These are phyloP conservation scores for Peucedramus taeniatus DNA, from an alignment of 2,113 vertebrate species.

Conservation along the genomic window DNA sequence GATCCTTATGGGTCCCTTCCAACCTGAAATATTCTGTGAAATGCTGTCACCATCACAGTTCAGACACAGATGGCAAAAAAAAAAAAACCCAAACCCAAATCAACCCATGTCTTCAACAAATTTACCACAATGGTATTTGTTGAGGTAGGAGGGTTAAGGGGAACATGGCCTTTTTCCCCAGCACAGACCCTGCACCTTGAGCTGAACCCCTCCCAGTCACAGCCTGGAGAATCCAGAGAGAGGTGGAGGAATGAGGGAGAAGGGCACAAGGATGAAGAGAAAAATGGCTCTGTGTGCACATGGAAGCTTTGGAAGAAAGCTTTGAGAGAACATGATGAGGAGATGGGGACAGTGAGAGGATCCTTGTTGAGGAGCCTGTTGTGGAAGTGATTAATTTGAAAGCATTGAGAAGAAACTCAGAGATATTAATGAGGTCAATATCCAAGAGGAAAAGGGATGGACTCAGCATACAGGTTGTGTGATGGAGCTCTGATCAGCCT, in stretches of 20 bases:
- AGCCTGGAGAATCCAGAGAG: background rate
- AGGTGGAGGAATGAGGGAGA: background rate
- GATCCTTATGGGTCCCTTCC: background rate
- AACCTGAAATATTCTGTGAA: background rate
- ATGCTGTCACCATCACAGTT: background rate
- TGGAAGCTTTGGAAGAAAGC: background rate
- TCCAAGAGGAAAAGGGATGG: background rate
- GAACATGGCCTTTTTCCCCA: background rate
- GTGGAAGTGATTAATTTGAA: background rate
- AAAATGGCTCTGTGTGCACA: rapidly evolving
- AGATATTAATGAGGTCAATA: background rate
- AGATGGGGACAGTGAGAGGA: background rate
- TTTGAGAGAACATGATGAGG: background rate
- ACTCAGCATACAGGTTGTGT: no score
- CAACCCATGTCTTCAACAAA: background rate
- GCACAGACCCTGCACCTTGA: background rate
- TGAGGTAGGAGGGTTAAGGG: background rate
- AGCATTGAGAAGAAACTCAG: background rate
- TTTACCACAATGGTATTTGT: rapidly evolving
- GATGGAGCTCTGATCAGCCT: background rate
- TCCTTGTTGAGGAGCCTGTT: background rate
- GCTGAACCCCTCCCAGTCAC: background rate
- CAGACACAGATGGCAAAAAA: background rate
- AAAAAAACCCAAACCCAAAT: background rate
- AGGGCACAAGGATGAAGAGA: background rate